Base-by-base conservation (phyloP, 2,888 invertebrate genomes). In the Lycophotia porphyrea region DNA sequence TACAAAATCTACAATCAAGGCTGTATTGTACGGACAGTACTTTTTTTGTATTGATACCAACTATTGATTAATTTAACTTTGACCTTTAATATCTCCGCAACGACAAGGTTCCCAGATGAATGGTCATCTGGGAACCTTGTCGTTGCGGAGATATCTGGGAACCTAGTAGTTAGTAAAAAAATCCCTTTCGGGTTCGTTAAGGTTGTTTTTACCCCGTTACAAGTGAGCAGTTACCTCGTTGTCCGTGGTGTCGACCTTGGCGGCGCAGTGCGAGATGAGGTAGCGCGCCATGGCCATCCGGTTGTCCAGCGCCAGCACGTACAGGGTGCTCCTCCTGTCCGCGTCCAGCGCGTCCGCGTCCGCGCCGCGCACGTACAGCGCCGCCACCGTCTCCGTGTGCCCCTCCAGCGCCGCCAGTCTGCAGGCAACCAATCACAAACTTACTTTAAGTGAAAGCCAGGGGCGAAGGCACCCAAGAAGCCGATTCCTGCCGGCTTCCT, bases 331-430 rank as follows among this genome's bases (percentile, higher is more conserved):
- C 66, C 99, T 97, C 0, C 99, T 98, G 94, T 99, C 99, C 0
- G 99, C 98, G 95, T 99, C 99, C 90, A 98, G 97, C 60, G 98
- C 98, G 94, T 99, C 98, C 3, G 98, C 97, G 94, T 99, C 98
- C 11, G 99, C 98, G 70, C 98, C 98, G 88, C 98, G 97, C 70
- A 97, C 94, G 70, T 98, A 93, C 72, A 99, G 95, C 69, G 98
- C 96, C 68, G 97, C 96, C 5, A 98, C 98, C 5, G 98, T 97
- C 84, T 98, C 98, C 93, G 98, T 97, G 93, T 99, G 98, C 0
- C 99, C 98, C 92, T 98, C 98, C 31, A 98, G 93, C 0, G 98
- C 98, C 31, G 99, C 98, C 84, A 98, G 96, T 81, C 52, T 52
- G 9, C 11, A 5, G 5, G 13, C n/a, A 13, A n/a, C 52, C 5